Evolutionary conservation across 2,797 vertebrate species (phyloP).

Genomic region (Sardinella longiceps): DNA sequence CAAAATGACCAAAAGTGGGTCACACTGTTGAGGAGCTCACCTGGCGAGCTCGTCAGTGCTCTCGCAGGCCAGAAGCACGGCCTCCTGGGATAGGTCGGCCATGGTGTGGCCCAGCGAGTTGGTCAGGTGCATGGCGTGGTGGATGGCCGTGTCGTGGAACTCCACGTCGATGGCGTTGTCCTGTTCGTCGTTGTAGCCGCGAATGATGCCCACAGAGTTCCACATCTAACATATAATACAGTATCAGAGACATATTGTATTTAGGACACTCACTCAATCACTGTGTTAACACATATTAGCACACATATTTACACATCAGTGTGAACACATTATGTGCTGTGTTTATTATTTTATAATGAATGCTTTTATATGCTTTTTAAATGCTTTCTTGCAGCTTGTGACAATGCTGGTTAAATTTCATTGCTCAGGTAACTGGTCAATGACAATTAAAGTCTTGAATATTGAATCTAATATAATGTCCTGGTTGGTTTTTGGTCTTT

Average conservation of each 20-base stretch:
- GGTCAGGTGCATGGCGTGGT: slow-evolving; percentile 92
- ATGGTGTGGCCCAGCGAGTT: slow-evolving; percentile 88
- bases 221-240: slow-evolving; percentile 76
- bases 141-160: slow-evolving; percentile 91
- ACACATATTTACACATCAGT: no score
- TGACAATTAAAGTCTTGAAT: no score
- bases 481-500: no score
- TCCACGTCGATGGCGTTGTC: slow-evolving; percentile 95
- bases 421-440: no score
- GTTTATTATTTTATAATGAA: no score
- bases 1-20: no score
- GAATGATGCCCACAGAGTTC: slow-evolving; percentile 92
- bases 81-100: slow-evolving; percentile 90
- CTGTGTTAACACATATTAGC: neutral
- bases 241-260: neutral
- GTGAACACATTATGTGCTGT: no score
- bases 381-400: no score
- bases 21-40: slow-evolving; percentile 74
- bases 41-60: slow-evolving; percentile 87
- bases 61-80: slow-evolving; percentile 87
- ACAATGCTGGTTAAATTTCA: no score
- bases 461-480: no score
- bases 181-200: slow-evolving; percentile 94
- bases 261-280: neutral
- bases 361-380: no score